Evolutionary conservation across 2,888 invertebrate genomes (phyloP).

Genomic region (Lithophane semibrunnea): DNA sequence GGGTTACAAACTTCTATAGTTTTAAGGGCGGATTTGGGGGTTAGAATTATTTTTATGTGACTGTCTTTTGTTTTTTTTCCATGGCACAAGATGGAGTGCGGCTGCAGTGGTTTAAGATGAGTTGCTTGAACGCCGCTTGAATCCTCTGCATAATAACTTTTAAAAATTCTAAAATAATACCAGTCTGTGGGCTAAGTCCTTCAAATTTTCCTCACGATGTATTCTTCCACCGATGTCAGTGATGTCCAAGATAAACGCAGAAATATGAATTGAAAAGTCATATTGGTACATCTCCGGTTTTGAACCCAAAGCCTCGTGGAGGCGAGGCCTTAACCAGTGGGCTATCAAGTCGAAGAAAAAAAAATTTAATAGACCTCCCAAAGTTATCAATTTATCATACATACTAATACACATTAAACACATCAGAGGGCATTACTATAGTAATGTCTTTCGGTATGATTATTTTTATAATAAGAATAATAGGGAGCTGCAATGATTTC

Average conservation of each 20-base stretch:
- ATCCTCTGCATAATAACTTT: not conserved
- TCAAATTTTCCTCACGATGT: not conserved
- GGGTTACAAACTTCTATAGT: slow-evolving; percentile 36
- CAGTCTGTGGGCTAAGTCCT: not conserved
- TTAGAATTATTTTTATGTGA: not conserved
- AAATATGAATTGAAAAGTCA: not conserved
- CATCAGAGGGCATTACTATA: not conserved
- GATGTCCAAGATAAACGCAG: not conserved
- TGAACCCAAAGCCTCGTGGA: no score
- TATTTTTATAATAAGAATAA: not conserved
- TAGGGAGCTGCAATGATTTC: not conserved
- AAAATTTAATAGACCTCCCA: not conserved
- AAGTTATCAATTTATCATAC: slow-evolving; percentile 5
- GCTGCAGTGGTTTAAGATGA: not conserved
- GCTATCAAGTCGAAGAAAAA: not conserved
- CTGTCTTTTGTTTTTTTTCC: not conserved
- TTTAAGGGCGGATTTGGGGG: slow-evolving; percentile 12
- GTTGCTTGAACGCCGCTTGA: not conserved
- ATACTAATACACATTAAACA: not conserved
- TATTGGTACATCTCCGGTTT: not conserved
- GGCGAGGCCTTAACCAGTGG: not conserved
- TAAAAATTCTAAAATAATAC: not conserved
- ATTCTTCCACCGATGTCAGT: not conserved
- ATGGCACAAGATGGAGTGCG: not conserved
- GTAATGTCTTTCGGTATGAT: not conserved